phyloP scores from a whole-genome alignment of 2,888 invertebrate species.

The Tyria jacobaeae region DNA sequence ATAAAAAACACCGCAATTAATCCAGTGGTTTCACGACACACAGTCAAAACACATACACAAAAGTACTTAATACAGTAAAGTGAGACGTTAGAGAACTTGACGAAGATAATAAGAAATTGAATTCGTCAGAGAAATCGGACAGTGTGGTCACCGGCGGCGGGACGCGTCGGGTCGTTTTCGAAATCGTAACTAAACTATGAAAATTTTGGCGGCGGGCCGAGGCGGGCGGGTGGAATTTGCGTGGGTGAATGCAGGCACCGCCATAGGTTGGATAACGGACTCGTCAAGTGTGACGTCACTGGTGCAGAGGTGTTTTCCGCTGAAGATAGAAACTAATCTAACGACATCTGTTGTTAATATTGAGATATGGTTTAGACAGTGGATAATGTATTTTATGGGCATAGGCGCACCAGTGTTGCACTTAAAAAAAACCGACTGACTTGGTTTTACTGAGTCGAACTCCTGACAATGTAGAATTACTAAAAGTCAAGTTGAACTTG shows the following conservation, averaged over 20 bases:
- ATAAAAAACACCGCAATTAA: constrained; percentile 58
- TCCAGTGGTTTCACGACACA: constrained; percentile 71
- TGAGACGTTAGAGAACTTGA: constrained; percentile 74
- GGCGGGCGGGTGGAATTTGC: constrained; percentile 80
- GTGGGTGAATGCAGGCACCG: constrained; percentile 75
- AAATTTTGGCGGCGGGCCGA: constrained; percentile 82
- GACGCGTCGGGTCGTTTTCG: constrained; percentile 87
- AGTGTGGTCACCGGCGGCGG: constrained; percentile 83
- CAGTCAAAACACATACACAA: constrained; percentile 73
- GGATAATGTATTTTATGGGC: constrained; percentile 24
- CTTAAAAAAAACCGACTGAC: constrained; percentile 14
- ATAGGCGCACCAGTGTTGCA: constrained; percentile 18
- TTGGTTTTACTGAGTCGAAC: too few relatives aligned
- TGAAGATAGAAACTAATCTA: constrained; percentile 79
- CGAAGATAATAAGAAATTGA: constrained; percentile 73
- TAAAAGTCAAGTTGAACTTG: too few relatives aligned
- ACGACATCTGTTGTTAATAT: constrained; percentile 53
- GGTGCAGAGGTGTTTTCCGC: constrained; percentile 86
- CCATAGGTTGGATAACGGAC: constrained; percentile 76
- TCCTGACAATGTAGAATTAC: too few relatives aligned
- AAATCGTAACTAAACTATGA: constrained; percentile 87
- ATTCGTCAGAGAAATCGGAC: constrained; percentile 78
- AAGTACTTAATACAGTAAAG: constrained; percentile 49
- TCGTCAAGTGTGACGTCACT: constrained; percentile 76
- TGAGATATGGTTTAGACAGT: constrained; percentile 51